phyloP scores from a whole-genome alignment of 2,113 vertebrate genomes.

The Bothrops jararaca region DNA sequence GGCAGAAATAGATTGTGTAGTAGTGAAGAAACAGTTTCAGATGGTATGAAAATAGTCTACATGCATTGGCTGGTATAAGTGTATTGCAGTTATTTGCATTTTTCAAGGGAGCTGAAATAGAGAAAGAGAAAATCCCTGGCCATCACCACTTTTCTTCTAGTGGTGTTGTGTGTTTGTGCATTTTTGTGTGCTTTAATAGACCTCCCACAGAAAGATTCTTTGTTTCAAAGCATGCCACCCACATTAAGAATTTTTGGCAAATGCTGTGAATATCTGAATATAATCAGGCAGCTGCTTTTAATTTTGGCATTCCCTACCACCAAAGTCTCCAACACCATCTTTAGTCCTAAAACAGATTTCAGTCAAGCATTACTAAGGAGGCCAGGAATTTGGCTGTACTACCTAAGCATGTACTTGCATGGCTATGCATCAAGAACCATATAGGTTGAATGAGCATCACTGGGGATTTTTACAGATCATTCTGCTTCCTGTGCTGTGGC shows the following conservation, averaged over 20 bases:
- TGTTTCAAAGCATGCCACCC: slow-evolving; percentile 38
- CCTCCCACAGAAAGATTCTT: slow-evolving; percentile 30
- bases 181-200: neutral
- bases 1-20: neutral
- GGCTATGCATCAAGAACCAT: neutral
- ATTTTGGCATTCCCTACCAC: neutral
- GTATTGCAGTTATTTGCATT: neutral
- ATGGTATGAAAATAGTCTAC: neutral
- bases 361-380: neutral
- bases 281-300: slow-evolving; percentile 21
- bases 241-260: neutral
- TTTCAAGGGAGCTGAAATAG: slow-evolving; percentile 25
- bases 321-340: neutral
- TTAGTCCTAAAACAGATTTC: neutral
- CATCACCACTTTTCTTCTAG: slow-evolving; percentile 10
- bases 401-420: neutral
- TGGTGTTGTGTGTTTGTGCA: slow-evolving; percentile 13
- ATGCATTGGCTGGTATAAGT: slow-evolving; percentile 5
- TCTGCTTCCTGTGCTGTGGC: neutral
- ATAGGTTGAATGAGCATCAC: neutral
- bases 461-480: neutral
- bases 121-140: neutral
- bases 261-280: neutral
- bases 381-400: too few species aligned
- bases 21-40: neutral